These are phyloP conservation scores for Chroicocephalus ridibundus DNA, from an alignment of 2,113 vertebrate species.

Conservation along the genomic window DNA sequence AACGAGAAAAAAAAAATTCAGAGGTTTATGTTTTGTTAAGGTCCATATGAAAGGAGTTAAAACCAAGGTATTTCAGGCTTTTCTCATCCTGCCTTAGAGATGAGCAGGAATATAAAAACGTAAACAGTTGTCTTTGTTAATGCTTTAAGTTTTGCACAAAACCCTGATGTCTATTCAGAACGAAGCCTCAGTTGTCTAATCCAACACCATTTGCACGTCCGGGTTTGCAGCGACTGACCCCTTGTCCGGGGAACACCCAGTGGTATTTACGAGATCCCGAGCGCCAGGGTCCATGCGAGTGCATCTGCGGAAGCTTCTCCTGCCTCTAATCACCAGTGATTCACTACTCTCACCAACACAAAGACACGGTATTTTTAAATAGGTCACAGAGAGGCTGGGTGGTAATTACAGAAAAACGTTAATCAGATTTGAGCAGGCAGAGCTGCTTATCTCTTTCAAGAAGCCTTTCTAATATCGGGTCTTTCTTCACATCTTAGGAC, in stretches of 20 bases:
- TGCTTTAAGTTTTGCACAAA: not conserved
- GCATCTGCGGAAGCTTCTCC: not conserved
- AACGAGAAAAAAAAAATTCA: not conserved
- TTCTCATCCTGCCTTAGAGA: not conserved
- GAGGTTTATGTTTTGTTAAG: not conserved
- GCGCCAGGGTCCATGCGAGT: not conserved
- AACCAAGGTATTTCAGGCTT: not conserved
- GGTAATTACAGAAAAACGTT: constrained; percentile 45
- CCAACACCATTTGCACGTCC: accelerated
- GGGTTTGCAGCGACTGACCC: accelerated
- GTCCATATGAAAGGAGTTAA: not conserved
- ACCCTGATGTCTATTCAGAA: not conserved
- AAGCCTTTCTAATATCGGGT: not conserved
- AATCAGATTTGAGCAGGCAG: constrained; percentile 52
- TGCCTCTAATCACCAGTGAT: not conserved
- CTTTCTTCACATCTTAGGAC: not conserved
- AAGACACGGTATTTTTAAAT: constrained; percentile 42
- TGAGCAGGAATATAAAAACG: not conserved
- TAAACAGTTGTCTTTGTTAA: not conserved
- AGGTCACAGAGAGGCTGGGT: constrained; percentile 21
- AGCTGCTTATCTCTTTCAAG: constrained; percentile 31
- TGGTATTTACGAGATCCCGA: accelerated
- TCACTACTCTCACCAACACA: not conserved
- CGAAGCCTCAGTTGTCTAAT: not conserved
- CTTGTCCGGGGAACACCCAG: accelerated